Conservation (phyloP, 30 jellyfish, hydroid and myxozoan species). For the Aurelia coerulea region DNA sequence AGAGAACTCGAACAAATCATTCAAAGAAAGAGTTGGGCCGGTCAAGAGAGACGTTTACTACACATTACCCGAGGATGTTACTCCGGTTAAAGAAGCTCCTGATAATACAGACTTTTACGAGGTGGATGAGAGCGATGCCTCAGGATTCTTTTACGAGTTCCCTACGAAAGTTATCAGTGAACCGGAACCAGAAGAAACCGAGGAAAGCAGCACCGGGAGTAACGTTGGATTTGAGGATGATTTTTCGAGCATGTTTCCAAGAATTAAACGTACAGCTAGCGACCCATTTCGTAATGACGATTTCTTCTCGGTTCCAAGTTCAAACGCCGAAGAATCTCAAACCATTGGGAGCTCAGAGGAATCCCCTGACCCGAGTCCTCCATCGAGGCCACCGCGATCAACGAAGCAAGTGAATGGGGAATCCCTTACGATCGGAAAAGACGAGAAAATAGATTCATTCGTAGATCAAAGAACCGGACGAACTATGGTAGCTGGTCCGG, state of each 20-base stretch:
- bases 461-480: slow-evolving; percentile 72
- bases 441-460: slow-evolving; percentile 47
- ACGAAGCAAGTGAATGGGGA: slow-evolving; percentile 34
- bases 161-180: slow-evolving; percentile 30
- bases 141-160: slow-evolving; percentile 13
- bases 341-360: not conserved
- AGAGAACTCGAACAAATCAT: not conserved
- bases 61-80: slow-evolving; percentile 33
- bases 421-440: slow-evolving; percentile 10
- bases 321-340: not conserved
- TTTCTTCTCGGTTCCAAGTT: slow-evolving; percentile 24
- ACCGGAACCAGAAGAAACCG: not conserved
- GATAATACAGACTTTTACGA: not conserved
- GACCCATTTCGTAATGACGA: slow-evolving; percentile 72
- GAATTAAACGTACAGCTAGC: not conserved
- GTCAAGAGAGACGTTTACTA: slow-evolving; percentile 13
- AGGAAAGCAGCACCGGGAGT: not conserved
- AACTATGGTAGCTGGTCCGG: slow-evolving; percentile 76
- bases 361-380: slow-evolving; percentile 4
- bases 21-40: not conserved
- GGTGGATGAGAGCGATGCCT: not conserved
- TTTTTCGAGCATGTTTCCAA: slow-evolving; percentile 42
- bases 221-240: slow-evolving; percentile 52
- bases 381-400: slow-evolving; percentile 44
- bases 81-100: not conserved